Evolutionary conservation across 35 echinoderm and acorn worm genomes (phyloP).

Genomic region (Anneissia japonica): DNA sequence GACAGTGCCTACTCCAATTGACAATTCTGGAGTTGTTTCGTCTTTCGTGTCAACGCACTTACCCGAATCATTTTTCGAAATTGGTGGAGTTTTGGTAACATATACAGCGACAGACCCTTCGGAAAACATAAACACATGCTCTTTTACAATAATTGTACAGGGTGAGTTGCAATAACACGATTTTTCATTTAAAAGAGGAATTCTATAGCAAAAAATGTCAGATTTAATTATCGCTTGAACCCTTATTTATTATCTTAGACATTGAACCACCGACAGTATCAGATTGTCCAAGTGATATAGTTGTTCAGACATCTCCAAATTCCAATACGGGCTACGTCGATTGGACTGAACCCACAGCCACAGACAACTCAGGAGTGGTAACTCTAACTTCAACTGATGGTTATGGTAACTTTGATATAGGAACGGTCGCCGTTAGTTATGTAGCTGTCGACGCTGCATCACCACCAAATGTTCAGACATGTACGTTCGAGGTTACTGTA

Average conservation of each 20-base stretch:
- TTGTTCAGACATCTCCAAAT: not conserved
- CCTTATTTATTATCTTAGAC: constrained; percentile 12
- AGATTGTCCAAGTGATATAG: constrained; percentile 14
- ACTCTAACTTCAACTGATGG: constrained; percentile 11
- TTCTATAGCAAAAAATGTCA: no score
- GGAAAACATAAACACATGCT: no score
- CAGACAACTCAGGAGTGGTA: constrained; percentile 40
- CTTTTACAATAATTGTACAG: no score
- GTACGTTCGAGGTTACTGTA: constrained; percentile 19
- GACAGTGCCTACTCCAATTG: no score
- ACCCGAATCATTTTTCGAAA: no score
- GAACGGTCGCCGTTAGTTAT: not conserved
- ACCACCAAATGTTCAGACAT: not conserved
- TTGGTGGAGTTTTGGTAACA: no score
- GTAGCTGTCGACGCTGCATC: constrained; percentile 9
- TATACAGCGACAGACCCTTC: no score
- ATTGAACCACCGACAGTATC: not conserved
- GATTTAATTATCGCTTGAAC: no score
- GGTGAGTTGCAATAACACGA: no score
- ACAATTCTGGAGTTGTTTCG: no score
- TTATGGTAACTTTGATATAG: constrained; percentile 22
- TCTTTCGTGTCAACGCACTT: no score
- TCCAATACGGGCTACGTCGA: not conserved
- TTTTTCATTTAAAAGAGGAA: no score
- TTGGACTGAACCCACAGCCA: constrained; percentile 39